phyloP scores from a whole-genome alignment of 1,140 invertebrate genomes.

The Sitophilus oryzae region DNA sequence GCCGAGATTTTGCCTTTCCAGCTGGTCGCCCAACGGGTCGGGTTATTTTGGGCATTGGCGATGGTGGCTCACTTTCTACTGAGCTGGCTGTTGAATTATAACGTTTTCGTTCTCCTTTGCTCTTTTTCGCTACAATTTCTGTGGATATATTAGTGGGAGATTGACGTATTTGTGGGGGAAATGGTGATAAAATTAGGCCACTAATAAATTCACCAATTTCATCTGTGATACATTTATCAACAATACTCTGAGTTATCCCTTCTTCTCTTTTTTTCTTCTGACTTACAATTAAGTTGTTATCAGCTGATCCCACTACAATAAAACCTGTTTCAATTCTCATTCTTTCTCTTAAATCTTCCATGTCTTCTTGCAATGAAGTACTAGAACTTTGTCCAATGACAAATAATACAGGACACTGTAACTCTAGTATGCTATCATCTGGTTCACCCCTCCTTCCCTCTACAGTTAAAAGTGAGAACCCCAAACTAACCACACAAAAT shows the following conservation, averaged over 20 bases:
- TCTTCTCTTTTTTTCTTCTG: conserved; percentile 65
- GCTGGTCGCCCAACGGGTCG: conserved; percentile 45
- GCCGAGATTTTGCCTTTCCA: conserved; percentile 40
- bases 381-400: conserved; percentile 72
- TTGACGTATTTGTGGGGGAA: conserved; percentile 52
- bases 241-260: conserved; percentile 74
- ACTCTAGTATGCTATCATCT: conserved; percentile 70
- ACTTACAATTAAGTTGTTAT: conserved; percentile 68
- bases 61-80: conserved; percentile 50
- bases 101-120: conserved; percentile 36
- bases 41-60: conserved; percentile 44
- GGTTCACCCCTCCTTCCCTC: conserved; percentile 71
- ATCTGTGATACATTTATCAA: conserved; percentile 71
- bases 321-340: conserved; percentile 72
- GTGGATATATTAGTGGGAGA: conserved; percentile 35
- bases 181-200: conserved; percentile 53
- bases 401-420: conserved; percentile 70
- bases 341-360: conserved; percentile 69
- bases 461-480: conserved; percentile 71
- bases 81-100: conserved; percentile 52
- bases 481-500: conserved; percentile 71
- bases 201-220: conserved; percentile 59
- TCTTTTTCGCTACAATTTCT: conserved; percentile 28
- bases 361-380: conserved; percentile 56
- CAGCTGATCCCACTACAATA: conserved; percentile 75